Base-by-base conservation (phyloP, 2,888 invertebrate species). In the Xylota segnis region DNA sequence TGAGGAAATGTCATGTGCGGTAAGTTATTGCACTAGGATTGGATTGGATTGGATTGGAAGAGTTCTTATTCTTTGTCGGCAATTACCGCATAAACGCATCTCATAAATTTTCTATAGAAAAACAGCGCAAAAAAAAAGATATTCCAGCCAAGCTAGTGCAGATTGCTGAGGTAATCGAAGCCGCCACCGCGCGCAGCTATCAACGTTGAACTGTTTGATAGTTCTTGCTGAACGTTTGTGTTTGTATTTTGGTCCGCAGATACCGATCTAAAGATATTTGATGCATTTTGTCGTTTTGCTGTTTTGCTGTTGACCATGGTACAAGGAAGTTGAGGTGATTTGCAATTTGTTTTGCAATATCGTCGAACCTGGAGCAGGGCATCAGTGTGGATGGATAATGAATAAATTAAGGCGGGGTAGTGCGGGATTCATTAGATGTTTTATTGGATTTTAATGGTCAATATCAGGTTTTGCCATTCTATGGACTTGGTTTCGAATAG, bases 51-150 rank as follows among this genome's bases (percentile, higher is more conserved):
- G 65, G 61, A 76, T 72, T 71, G 71, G 72, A 81, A 81, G 71
- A 86, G 82, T 86, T 86, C 82, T 82, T 86, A 82, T 82, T 86
- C 86, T 82, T 86, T 86, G 86, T 86, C 86, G 86, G 86, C 86
- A 86, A 86, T 86, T 86, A 86, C 86, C 56, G 76, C 86, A 82
- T 82, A 86, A 86, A 86, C 86, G 86, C 86, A 82, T 86, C 86
- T 86, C 86, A 86, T 86, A 86, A 86, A 82, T 86, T 77, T 58
- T 18, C 79, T 34, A 75, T 65, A 32, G 83, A 74, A 70, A 61
- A 66, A 63, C 47, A 63, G 61, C 61, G 14, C 43, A 16, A 47
- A 23, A 37, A 45, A 59, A 37, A 52, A 72, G 1, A 27, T 52
- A 47, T 12, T 12, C 45, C 14, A 23, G 50, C 14, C 32, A 23